Base-by-base conservation (phyloP, 2,888 invertebrate genomes). In the Allygus modestus region DNA sequence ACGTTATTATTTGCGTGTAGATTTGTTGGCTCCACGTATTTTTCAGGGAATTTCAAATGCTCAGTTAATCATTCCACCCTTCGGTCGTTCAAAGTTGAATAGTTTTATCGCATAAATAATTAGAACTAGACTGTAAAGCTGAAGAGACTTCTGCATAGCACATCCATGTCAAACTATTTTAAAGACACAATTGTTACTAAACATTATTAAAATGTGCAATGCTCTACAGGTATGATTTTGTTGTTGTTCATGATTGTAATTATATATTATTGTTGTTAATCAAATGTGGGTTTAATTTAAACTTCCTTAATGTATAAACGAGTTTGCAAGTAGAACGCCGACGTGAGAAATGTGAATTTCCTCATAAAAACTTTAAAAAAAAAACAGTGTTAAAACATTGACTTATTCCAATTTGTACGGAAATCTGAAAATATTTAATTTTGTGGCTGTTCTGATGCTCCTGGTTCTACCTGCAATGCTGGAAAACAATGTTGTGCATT, bases 211-310 rank as follows among this genome's bases (percentile, higher is more conserved):
- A 2, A 26, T 28, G 65, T 65, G 65, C 65, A 65, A 65, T 65
- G 65, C 5, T 65, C 31, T 65, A 65, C 20, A 54, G 54, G 65
- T 65, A 65, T 65, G 12, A 17, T 65, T 28, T 65, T 31, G 65
- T 65, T 65, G 12, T 65, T 31, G 65, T 65, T 28, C 15, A 15
- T 65, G 17, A 65, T 28, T 17, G 31, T 31, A 65, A 65, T 65
- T 28, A 65, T 28, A 65, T 28, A 65, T 58, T 58, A 58, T 28
- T 65, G 65, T 65, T 65, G 65, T 65, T 65, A 65, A 65, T 65
- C 12, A 26, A 65, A 65, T 37, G 1, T 46, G 46, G 46, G 12
- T 11, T 46, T 46, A 1, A 15, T 4, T 46, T 46, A 1, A 46
- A 15, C 12, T 46, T 46, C 46, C 46, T 15, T 46, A 37, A 37